Conservation (phyloP, 2,888 invertebrate genomes). For the Pammene aurita region DNA sequence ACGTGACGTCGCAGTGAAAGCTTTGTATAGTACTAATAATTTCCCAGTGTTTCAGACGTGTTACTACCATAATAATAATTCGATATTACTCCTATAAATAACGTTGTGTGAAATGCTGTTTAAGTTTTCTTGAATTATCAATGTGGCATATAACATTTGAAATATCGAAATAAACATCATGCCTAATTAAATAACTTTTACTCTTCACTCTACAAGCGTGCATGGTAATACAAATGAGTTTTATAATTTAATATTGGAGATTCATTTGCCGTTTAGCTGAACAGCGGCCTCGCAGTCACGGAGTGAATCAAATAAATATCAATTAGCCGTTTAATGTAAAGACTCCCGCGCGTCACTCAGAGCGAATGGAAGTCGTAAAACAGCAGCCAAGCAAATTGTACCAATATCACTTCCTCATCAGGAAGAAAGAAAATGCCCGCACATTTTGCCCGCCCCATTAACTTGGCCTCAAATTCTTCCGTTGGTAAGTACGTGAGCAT, state of each 20-base stretch:
- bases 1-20: too few species aligned
- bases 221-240: conserved; percentile 35
- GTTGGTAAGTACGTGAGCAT: conserved; percentile 70
- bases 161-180: conserved; percentile 44
- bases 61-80: too few species aligned
- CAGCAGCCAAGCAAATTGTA: conserved; percentile 57
- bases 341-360: conserved; percentile 33
- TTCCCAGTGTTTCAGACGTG: too few species aligned
- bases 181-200: conserved; percentile 44
- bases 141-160: conserved; percentile 13
- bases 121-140: conserved; percentile 2
- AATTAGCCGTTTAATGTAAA: conserved; percentile 38
- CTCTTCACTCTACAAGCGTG: conserved; percentile 33
- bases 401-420: conserved; percentile 64
- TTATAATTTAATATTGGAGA: conserved; percentile 26
- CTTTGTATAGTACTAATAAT: too few species aligned
- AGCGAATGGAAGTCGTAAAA: conserved; percentile 47
- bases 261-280: conserved; percentile 31
- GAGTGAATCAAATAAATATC: conserved; percentile 37
- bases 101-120: too few species aligned
- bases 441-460: conserved; percentile 67
- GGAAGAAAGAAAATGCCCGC: conserved; percentile 60
- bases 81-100: too few species aligned
- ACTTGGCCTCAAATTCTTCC: conserved; percentile 70
- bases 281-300: conserved; percentile 13